Conservation (phyloP, 2,888 invertebrate species). For the Mechanitis messenoides region DNA sequence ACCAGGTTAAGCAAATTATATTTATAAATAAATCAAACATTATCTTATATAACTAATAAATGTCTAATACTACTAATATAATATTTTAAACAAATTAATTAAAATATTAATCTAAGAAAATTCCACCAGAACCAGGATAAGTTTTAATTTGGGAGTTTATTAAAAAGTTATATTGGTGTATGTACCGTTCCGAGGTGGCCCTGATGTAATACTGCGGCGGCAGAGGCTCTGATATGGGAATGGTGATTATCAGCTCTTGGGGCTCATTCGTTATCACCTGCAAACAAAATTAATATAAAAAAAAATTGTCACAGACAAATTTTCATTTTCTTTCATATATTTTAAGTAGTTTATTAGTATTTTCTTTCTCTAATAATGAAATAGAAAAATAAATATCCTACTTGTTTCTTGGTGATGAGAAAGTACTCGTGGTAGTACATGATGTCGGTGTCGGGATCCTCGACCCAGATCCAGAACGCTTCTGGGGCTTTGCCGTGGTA, state of each 20-base stretch:
- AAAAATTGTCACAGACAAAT: too few species aligned
- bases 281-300: constrained; percentile 23
- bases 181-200: constrained; percentile 88
- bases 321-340: too few species aligned
- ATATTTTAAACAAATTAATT: too few species aligned
- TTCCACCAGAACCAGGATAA: too few species aligned
- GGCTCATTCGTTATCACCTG: constrained; percentile 83
- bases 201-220: constrained; percentile 94
- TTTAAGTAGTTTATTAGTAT: too few species aligned
- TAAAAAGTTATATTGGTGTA: background rate
- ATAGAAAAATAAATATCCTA: constrained; percentile 39
- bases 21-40: background rate
- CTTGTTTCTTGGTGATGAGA: constrained; percentile 87
- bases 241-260: constrained; percentile 94
- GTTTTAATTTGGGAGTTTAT: background rate
- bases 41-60: too few species aligned
- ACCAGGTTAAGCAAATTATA: background rate
- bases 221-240: constrained; percentile 93
- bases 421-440: constrained; percentile 98
- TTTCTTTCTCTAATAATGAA: background rate
- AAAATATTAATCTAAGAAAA: too few species aligned
- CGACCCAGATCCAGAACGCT: constrained; percentile 98
- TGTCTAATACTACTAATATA: too few species aligned
- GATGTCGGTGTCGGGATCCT: constrained; percentile 94
- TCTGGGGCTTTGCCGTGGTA: constrained; percentile 92